Evolutionary conservation across 2,888 invertebrate genomes (phyloP).

Genomic region (Euplexia lucipara): DNA sequence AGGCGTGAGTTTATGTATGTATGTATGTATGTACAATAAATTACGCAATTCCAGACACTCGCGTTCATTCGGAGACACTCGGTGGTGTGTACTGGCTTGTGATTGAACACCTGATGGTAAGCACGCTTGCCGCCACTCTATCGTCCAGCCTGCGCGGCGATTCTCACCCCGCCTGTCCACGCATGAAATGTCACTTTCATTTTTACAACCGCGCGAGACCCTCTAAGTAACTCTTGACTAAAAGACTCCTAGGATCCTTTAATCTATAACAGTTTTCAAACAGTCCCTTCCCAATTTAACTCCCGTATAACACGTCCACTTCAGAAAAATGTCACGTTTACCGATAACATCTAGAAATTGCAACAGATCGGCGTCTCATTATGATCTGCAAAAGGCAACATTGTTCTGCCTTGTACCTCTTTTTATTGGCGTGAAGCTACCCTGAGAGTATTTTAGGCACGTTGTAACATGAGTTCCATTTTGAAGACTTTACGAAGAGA

Average conservation of each 20-base stretch:
- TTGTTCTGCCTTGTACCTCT: constrained; percentile 55
- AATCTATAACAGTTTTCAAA: constrained; percentile 23
- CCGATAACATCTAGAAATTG: constrained; percentile 62
- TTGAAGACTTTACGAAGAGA: background rate
- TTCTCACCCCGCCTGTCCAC: too few relatives aligned
- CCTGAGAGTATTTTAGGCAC: constrained; percentile 44
- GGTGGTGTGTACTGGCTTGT: too few relatives aligned
- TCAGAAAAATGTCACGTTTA: constrained; percentile 50
- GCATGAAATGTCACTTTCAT: too few relatives aligned
- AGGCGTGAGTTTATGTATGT: too few relatives aligned
- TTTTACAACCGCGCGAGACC: too few relatives aligned
- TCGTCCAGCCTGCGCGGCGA: too few relatives aligned
- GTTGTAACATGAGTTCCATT: constrained; percentile 26
- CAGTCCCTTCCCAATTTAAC: background rate
- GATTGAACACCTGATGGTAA: too few relatives aligned
- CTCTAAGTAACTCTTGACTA: background rate
- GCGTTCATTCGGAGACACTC: too few relatives aligned
- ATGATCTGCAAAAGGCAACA: constrained; percentile 60
- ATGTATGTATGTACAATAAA: too few relatives aligned
- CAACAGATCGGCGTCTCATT: constrained; percentile 57
- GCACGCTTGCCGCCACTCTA: too few relatives aligned
- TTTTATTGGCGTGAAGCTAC: constrained; percentile 53
- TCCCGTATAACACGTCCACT: constrained; percentile 32
- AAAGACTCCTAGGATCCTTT: too few relatives aligned
- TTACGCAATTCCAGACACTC: too few relatives aligned